A percentile compares a stretch with the other conserved stretches of the same genome.
phyloP scores from a whole-genome alignment of 2,888 invertebrate genomes.

The Beris chalybata region DNA sequence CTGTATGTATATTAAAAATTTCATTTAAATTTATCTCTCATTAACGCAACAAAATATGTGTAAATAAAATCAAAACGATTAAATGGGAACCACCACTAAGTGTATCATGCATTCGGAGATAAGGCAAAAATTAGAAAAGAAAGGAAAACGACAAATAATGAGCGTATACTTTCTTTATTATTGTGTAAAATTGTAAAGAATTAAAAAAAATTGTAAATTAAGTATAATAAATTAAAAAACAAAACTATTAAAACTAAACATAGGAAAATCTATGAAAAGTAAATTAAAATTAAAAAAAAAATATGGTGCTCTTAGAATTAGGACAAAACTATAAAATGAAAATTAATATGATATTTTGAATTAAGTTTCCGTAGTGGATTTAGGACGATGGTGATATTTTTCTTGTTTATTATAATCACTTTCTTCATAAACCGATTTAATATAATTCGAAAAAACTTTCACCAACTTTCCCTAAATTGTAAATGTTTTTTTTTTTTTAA shows the following conservation, averaged over 20 bases:
- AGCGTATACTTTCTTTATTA: neutral
- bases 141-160: neutral
- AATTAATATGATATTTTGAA: neutral
- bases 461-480: too few species aligned
- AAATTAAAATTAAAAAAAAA: constrained; percentile 15
- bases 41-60: neutral
- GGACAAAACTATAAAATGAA: constrained; percentile 2
- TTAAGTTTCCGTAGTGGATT: too few species aligned
- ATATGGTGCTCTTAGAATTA: constrained; percentile 30
- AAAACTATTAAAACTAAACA: constrained; percentile 10
- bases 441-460: too few species aligned
- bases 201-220: constrained; percentile 9
- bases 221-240: constrained; percentile 13
- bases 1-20: neutral
- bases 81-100: constrained; percentile 29
- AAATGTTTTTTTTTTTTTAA: too few species aligned
- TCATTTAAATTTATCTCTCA: too few species aligned
- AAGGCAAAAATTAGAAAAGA: neutral
- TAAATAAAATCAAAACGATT: constrained; percentile 10
- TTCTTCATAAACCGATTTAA: too few species aligned
- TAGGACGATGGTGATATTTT: too few species aligned
- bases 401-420: too few species aligned
- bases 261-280: constrained; percentile 11
- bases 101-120: constrained; percentile 24
- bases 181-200: constrained; percentile 1